Base-by-base conservation (phyloP, 2,888 invertebrate species). In the Sisyra terminalis region DNA sequence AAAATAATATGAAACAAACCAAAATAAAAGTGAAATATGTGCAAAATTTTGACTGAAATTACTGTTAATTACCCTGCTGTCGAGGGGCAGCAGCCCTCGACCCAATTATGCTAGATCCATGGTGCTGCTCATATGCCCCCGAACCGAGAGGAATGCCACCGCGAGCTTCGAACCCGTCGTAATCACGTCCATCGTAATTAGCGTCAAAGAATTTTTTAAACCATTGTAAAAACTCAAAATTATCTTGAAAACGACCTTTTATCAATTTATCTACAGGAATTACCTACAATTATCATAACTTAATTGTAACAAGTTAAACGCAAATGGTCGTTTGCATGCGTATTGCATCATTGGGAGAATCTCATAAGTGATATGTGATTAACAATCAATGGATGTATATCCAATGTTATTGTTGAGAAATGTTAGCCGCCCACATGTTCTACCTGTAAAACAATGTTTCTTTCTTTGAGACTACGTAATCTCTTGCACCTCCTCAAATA, bases 151-250 rank as follows among this genome's bases (percentile, higher is more conserved):
- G 70, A 54, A 85, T 69, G 52, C 88, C 86, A 50, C 84, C 84
- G 46, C 97, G 78, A 44, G 87, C 87, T 50, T 85, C 85, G 50
- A 84, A 67, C 43, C 93, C 88, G 61, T 96, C 89, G 66, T 98
- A 99, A 53, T 92, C 92, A 56, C 86, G 80, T 51, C 94, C 96
- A 64, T 94, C 93, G 69, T 96, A 98, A 72, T 99, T 99, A 53
- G 97, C 96, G 71, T 99, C 98, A 67, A 97, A 99, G 72, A 99
- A 97, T 67, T 96, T 96, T 78, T 98, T 98, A 75, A 99, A 98
- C 98, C 98, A 98, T 74, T 99, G 98, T 56, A 98, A 83, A 73
- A 98, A 98, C 71, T 98, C 98, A 77, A 98, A 98, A 74, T 98
- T 98, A 72, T 98, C 98, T 78, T 98, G 98, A 71, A 98, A 98